Evolutionary conservation across 1,140 invertebrate species (phyloP), one percentile per base, ranked within the genome.

Genomic region (Rhopalosiphum padi): DNA sequence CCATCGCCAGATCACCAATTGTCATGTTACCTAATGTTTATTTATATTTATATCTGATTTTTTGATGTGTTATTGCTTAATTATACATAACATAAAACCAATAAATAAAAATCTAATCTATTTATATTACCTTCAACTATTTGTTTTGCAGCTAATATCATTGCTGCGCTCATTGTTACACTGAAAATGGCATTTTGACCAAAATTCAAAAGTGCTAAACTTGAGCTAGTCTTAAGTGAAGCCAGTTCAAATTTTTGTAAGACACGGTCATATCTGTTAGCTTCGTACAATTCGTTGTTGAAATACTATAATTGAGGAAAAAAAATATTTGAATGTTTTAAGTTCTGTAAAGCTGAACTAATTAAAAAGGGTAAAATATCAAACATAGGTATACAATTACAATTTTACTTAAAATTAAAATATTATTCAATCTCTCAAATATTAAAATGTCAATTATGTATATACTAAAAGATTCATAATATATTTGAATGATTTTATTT

Each of bases 141-240:
- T 95, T 99, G 97, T 94, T 97, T 96, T 48, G 98, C 98, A 25
- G 99, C 98, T 95, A 99, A 95, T 68, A 98, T 96, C 99, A 99
- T 99, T 93, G 99, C 98, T 37, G 97, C 96, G 94, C 98, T 98
- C 7, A 99, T 96, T 23, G 99, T 98, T 22, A 96, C 96, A 95
- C 98, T 99, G 95, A 99, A 99, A 94, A 99, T 99, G 1, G 97
- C 97, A 96, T 99, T 99, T 95, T 99, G 99, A n/a, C 99, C 99
- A 96, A 99, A 99, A 96, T 99, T 99, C 5, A 99, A 96, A 91
- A 98, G 94, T 1, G 99, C 99, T 94, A 99, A 96, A 95, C 98
- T 99, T 1, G 98, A 98, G 88, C 97, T 98, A 0, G 99, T 99
- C 95, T 99, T 99, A 43, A 99, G 96, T 25, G 99, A 99, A 9